Conservation (phyloP, 2,888 invertebrate genomes). For the Tetranychus truncatus region DNA sequence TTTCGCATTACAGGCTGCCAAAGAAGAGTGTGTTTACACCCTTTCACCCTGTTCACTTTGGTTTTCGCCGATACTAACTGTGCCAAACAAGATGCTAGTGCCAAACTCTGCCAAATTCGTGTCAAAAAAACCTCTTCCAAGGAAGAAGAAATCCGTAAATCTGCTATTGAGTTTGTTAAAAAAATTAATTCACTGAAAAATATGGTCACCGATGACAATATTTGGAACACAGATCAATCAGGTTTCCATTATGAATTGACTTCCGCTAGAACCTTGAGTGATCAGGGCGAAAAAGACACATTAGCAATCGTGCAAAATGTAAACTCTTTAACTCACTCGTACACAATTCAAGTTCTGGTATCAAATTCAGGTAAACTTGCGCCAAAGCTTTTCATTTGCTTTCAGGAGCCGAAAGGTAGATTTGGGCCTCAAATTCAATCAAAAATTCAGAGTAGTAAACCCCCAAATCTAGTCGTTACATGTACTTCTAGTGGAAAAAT, state of each 20-base stretch:
- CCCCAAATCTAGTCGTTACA: not conserved
- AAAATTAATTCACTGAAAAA: too few species aligned
- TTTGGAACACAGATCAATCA: constrained; percentile 1
- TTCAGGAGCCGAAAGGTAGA: not conserved
- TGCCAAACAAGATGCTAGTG: too few species aligned
- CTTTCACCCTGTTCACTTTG: too few species aligned
- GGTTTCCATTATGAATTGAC: not conserved
- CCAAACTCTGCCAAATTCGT: too few species aligned
- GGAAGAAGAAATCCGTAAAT: too few species aligned
- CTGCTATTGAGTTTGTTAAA: too few species aligned
- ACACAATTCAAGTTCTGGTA: not conserved
- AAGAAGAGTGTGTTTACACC: too few species aligned
- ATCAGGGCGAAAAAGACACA: not conserved
- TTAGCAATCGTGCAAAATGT: not conserved
- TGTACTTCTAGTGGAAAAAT: not conserved
- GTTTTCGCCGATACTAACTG: too few species aligned
- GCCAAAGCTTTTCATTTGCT: not conserved
- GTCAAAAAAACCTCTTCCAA: too few species aligned
- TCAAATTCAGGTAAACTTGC: not conserved
- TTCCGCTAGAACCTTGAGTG: not conserved
- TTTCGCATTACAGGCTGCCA: too few species aligned
- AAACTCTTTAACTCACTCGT: not conserved
- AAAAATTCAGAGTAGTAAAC: not conserved
- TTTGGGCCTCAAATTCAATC: not conserved
- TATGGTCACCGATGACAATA: too few species aligned